Evolutionary conservation across 92 coral and sea anemone genomes (phyloP), one percentile per base, ranked within the genome.

Genomic region (Isaurus tuberculatus): DNA sequence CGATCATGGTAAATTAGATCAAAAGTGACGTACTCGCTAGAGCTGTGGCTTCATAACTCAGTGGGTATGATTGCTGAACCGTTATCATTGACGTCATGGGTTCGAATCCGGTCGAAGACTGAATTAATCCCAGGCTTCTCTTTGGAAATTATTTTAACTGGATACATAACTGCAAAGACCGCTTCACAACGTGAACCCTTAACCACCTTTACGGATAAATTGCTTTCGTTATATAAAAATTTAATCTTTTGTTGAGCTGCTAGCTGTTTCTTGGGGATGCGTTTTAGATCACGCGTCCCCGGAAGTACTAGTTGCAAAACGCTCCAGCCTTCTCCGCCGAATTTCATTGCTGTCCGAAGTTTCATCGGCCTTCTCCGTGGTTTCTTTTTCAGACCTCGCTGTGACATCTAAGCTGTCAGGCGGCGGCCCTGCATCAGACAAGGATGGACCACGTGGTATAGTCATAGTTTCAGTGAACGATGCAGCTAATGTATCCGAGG

Each of bases 321-420:
- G 83, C 79, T 93, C 92, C 44, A 93, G 71, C 27, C 97, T 83
- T 19, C 94, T 73, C 83, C 94, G 84, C 55, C 97, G 80, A 42
- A 93, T 80, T 86, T 93, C 97, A 48, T 90, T 80, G 85, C 91
- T 88, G 63, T 87, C 91, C n/a, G 86, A 87, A 19, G 67, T 20
- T 28, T 75, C 86, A 1, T 71, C 77, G 37, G 79, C 77, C 2
- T 74, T 67, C 29, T 37, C 81, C 26, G 90, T 31, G 58, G 79
- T 37, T 30, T 84, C 92, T 71, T 86, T 80, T 7, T 71, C 77
- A 33, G 86, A 70, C 2, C 72, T 49, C 40, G 43, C 81, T 43
- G 91, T 25, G 46, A 72, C 66, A 20, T 86, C 92, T 71, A 91
- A 74, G 51, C 75, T 91, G 87, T 73, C 83, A 32, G 57, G 23